Percentiles rank a stretch among this genome's conserved stretches.
Evolutionary conservation across 2,888 invertebrate genomes (phyloP).

Genomic region (Pollenia amentaria): DNA sequence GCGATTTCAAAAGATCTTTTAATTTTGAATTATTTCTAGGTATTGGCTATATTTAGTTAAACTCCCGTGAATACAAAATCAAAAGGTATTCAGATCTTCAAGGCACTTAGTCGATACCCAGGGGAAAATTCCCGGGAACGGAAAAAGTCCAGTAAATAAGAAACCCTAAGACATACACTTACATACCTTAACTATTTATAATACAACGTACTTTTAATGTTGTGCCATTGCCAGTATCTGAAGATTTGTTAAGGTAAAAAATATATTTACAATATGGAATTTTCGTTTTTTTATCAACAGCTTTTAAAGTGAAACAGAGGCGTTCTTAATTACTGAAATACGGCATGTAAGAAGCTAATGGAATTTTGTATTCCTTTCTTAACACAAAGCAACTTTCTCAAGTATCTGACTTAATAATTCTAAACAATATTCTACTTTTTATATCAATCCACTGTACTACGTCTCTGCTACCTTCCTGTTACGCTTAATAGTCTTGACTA

Average conservation of each 20-base stretch:
- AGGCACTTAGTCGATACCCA: too few relatives aligned
- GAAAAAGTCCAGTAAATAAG: too few relatives aligned
- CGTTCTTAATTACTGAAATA: conserved; percentile 2
- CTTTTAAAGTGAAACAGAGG: conserved; percentile 41
- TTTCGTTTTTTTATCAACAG: conserved; percentile 55
- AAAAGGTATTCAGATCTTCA: too few relatives aligned
- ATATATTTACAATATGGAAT: conserved; percentile 34
- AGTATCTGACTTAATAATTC: too few relatives aligned
- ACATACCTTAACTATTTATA: conserved; percentile 26
- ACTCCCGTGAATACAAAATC: too few relatives aligned
- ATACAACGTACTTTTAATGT: conserved; percentile 29
- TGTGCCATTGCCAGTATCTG: conserved; percentile 39
- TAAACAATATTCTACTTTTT: neutral
- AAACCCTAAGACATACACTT: conserved; percentile 2
- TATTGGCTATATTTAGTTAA: too few relatives aligned
- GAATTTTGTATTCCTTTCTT: neutral
- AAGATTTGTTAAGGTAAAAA: conserved; percentile 68
- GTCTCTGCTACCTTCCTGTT: conserved; percentile 12
- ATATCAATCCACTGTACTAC: neutral
- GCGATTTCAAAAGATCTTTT: too few relatives aligned
- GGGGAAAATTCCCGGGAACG: too few relatives aligned
- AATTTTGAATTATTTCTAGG: too few relatives aligned
- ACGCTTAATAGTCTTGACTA: neutral
- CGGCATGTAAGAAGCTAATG: neutral
- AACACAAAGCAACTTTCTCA: too few relatives aligned